Evolutionary conservation across 2,113 vertebrate species (phyloP).

Genomic region (Lucifuga dentata): DNA sequence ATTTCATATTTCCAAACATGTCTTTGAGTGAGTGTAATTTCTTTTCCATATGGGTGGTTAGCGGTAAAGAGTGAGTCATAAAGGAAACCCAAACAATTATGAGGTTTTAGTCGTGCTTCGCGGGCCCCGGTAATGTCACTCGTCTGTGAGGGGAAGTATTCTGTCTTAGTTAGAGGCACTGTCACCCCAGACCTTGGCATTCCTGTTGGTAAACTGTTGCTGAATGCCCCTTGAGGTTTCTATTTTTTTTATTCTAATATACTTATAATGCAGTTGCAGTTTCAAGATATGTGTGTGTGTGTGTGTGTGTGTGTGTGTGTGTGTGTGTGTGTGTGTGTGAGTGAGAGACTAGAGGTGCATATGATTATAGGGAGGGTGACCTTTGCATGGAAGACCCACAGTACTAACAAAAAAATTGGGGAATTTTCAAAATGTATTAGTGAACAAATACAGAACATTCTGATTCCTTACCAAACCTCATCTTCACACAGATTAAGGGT

Average conservation of each 20-base stretch:
- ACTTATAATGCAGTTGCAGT: constrained; percentile 5
- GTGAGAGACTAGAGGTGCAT: too few relatives aligned
- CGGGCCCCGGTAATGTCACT: constrained; percentile 63
- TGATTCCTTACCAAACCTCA: too few relatives aligned
- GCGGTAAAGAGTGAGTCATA: constrained; percentile 62
- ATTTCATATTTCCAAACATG: constrained; percentile 66
- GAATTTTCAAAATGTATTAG: too few relatives aligned
- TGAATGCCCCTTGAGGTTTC: constrained; percentile 22
- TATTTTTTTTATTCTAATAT: not conserved
- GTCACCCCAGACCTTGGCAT: constrained; percentile 42
- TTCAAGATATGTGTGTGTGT: constrained; percentile 14
- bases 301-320: not conserved
- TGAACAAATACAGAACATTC: too few relatives aligned
- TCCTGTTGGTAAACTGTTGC: constrained; percentile 39
- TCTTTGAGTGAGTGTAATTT: constrained; percentile 59
- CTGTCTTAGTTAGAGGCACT: constrained; percentile 71
- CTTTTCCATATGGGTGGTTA: constrained; percentile 57
- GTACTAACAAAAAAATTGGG: too few relatives aligned
- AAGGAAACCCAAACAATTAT: constrained; percentile 77
- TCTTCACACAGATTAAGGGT: too few relatives aligned
- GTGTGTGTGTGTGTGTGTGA: too few relatives aligned
- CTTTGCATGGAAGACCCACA: too few relatives aligned
- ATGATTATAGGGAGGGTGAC: too few relatives aligned
- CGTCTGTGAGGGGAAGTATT: constrained; percentile 63
- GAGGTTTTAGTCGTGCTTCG: constrained; percentile 63